Percentiles rank a stretch among this genome's conserved stretches.
Evolutionary conservation across 2,797 vertebrate genomes (phyloP).

Genomic region (Nothura maculosa): DNA sequence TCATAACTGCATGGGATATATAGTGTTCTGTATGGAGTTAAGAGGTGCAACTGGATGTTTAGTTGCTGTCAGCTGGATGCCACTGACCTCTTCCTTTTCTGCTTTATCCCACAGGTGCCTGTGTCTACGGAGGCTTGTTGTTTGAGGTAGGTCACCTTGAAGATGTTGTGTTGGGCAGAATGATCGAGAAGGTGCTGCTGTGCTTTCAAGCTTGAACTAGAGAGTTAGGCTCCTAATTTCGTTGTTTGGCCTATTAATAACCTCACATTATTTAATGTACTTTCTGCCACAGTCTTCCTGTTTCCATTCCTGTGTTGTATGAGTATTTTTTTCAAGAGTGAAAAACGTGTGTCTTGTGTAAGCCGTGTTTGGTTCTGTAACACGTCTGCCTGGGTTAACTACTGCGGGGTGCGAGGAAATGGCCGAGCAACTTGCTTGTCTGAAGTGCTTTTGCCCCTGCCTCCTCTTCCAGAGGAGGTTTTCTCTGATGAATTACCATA

Average conservation of each 20-base stretch:
- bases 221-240: neutral
- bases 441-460: neutral
- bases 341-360: neutral
- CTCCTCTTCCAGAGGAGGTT: neutral
- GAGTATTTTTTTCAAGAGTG: neutral
- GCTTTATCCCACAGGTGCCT: slow-evolving; percentile 79
- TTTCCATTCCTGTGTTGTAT: fast-evolving
- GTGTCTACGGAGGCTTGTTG: slow-evolving; percentile 77
- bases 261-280: neutral
- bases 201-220: neutral
- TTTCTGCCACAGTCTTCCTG: neutral
- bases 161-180: neutral
- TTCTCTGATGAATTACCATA: neutral
- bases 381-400: fast-evolving
- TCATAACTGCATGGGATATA: neutral
- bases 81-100: slow-evolving; percentile 59
- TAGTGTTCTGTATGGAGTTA: neutral
- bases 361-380: neutral
- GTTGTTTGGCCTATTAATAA: neutral
- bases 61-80: fast-evolving
- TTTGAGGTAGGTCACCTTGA: slow-evolving; percentile 80
- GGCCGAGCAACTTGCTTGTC: neutral
- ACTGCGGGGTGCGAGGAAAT: neutral
- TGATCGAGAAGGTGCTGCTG: neutral
- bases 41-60: neutral